phyloP scores from a whole-genome alignment of 2,113 vertebrate genomes.

The Polyodon spathula region DNA sequence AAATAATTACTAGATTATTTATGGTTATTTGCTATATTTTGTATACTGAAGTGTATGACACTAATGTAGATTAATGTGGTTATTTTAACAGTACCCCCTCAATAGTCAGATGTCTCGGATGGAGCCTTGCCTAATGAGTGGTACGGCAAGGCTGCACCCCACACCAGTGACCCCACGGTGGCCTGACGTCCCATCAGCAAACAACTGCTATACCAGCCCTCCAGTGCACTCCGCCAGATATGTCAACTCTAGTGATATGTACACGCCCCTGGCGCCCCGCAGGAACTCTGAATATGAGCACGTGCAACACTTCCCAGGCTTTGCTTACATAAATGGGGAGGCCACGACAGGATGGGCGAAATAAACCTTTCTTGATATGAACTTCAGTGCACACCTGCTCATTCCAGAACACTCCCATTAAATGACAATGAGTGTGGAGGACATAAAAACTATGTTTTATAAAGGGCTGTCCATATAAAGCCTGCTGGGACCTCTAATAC shows the following conservation, averaged over 20 bases:
- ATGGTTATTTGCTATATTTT: too few relatives aligned
- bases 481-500: too few relatives aligned
- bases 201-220: slow-evolving; percentile 84
- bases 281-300: slow-evolving; percentile 97
- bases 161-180: slow-evolving; percentile 84
- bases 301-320: slow-evolving; percentile 96
- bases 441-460: background rate
- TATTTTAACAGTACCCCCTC: slow-evolving; percentile 75
- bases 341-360: slow-evolving; percentile 96
- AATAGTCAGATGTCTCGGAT: slow-evolving; percentile 87
- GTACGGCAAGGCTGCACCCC: slow-evolving; percentile 80
- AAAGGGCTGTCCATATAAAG: too few relatives aligned
- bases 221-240: slow-evolving; percentile 89
- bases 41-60: too few relatives aligned
- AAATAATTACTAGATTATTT: too few relatives aligned
- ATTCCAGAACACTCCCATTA: background rate
- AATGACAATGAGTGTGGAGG: background rate
- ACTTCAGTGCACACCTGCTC: too few relatives aligned
- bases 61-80: background rate
- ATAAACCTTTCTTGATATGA: slow-evolving; percentile 30
- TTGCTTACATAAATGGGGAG: slow-evolving; percentile 96
- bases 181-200: slow-evolving; percentile 82
- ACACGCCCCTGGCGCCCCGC: slow-evolving; percentile 77
- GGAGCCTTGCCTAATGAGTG: slow-evolving; percentile 92
- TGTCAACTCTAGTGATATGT: slow-evolving; percentile 81